phyloP scores from a whole-genome alignment of 2,888 invertebrate species.

The Baccha elongata region DNA sequence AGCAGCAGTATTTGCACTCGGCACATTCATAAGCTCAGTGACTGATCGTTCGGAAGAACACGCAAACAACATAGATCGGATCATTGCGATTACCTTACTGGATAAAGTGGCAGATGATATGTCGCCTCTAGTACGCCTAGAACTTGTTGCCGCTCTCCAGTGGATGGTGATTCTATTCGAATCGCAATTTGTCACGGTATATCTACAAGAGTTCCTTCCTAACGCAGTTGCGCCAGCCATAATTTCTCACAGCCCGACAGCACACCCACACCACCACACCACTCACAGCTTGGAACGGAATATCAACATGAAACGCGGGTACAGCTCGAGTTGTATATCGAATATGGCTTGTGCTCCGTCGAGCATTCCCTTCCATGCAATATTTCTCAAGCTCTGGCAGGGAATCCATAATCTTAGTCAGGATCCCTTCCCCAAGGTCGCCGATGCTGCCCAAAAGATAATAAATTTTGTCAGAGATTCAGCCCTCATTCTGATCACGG shows the following conservation, averaged over 20 bases:
- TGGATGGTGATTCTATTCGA: slow-evolving; percentile 94
- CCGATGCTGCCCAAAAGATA: slow-evolving; percentile 89
- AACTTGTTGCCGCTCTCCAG: slow-evolving; percentile 93
- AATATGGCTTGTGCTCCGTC: slow-evolving; percentile 80
- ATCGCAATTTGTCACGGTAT: slow-evolving; percentile 92
- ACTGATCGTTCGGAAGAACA: slow-evolving; percentile 95
- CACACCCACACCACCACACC: slow-evolving; percentile 75
- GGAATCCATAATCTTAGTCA: slow-evolving; percentile 89
- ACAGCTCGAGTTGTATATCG: slow-evolving; percentile 88
- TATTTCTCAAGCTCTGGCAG: slow-evolving; percentile 95
- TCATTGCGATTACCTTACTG: slow-evolving; percentile 93
- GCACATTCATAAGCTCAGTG: slow-evolving; percentile 94
- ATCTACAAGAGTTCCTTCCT: slow-evolving; percentile 84
- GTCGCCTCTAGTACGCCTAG: slow-evolving; percentile 93
- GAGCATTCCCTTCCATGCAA: slow-evolving; percentile 83
- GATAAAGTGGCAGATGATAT: slow-evolving; percentile 91
- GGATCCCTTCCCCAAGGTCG: slow-evolving; percentile 95
- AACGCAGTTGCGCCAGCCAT: slow-evolving; percentile 72
- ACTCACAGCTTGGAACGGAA: slow-evolving; percentile 82
- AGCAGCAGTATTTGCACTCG: slow-evolving; percentile 96
- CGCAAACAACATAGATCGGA: slow-evolving; percentile 96
- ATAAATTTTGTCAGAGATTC: slow-evolving; percentile 90
- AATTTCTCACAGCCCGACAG: slow-evolving; percentile 59
- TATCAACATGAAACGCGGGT: slow-evolving; percentile 85
- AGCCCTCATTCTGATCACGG: slow-evolving; percentile 81